A percentile compares a stretch with the other conserved stretches of the same genome.
These are phyloP conservation scores for Misgurnus anguillicaudatus DNA, from an alignment of 2,113 vertebrate species.

Conservation along the genomic window DNA sequence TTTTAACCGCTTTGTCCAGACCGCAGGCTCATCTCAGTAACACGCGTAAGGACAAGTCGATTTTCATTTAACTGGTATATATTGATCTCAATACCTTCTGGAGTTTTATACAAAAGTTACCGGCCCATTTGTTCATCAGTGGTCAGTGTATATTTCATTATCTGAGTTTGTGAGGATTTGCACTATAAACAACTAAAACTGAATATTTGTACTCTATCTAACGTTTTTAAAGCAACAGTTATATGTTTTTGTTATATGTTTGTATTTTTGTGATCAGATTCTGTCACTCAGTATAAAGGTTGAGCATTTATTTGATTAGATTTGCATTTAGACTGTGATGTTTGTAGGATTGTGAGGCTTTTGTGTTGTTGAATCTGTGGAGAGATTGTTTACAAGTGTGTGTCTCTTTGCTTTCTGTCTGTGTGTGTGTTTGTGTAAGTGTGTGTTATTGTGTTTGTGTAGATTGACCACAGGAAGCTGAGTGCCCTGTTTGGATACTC, in stretches of 20 bases:
- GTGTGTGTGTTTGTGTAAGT: background rate
- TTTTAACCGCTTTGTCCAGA: background rate
- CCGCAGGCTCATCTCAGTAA: background rate
- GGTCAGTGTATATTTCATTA: too few relatives aligned
- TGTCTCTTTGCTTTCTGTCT: background rate
- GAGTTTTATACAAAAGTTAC: background rate
- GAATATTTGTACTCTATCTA: too few relatives aligned
- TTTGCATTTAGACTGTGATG: background rate
- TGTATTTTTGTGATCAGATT: background rate
- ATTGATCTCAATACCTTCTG: background rate
- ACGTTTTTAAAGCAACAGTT: too few relatives aligned
- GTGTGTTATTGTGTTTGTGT: conserved; percentile 22
- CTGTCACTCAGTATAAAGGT: background rate
- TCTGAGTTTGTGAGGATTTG: too few relatives aligned
- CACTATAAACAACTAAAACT: too few relatives aligned
- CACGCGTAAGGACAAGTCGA: background rate
- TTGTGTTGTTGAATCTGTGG: conserved; percentile 11
- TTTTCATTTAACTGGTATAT: background rate
- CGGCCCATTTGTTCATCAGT: too few relatives aligned
- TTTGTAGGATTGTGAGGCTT: background rate
- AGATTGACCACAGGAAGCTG: conserved; percentile 13
- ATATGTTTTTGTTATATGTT: background rate
- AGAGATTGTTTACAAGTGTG: background rate
- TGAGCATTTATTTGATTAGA: background rate
- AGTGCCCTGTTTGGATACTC: conserved; percentile 40